These are phyloP conservation scores for Polyommatus icarus DNA, from an alignment of 2,888 invertebrate genomes.

Conservation along the genomic window DNA sequence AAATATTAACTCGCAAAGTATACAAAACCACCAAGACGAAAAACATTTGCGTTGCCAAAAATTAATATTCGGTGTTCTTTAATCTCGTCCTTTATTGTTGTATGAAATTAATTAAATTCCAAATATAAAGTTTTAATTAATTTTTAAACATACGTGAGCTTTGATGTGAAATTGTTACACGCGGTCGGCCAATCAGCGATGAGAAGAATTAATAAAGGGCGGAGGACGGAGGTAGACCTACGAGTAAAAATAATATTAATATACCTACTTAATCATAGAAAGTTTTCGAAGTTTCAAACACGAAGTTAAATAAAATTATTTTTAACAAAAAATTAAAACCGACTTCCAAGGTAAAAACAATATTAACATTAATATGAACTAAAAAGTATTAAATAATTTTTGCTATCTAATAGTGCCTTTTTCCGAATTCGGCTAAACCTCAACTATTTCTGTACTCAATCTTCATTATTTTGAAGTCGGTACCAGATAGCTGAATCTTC, in stretches of 20 bases:
- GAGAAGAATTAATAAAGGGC: slow-evolving; percentile 41
- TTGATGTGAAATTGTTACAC: slow-evolving; percentile 42
- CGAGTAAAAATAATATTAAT: not conserved
- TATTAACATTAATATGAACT: too few species aligned
- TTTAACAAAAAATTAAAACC: too few species aligned
- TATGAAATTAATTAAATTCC: slow-evolving; percentile 31
- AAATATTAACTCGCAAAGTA: slow-evolving; percentile 3
- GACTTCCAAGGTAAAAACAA: too few species aligned
- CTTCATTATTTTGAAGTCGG: too few species aligned
- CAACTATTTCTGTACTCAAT: too few species aligned
- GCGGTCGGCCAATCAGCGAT: slow-evolving; percentile 55
- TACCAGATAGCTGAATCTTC: too few species aligned
- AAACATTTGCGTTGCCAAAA: slow-evolving; percentile 29
- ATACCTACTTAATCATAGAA: not conserved
- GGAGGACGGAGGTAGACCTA: not conserved
- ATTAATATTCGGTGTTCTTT: slow-evolving; percentile 31
- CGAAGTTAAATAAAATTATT: too few species aligned
- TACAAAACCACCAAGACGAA: slow-evolving; percentile 10
- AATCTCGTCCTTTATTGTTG: slow-evolving; percentile 31
- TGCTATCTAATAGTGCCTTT: too few species aligned
- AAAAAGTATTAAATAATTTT: too few species aligned
- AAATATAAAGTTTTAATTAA: slow-evolving; percentile 52
- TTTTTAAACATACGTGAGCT: slow-evolving; percentile 45
- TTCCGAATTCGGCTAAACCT: too few species aligned
- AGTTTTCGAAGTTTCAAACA: not conserved